phyloP scores from a whole-genome alignment of 2,113 vertebrate species.

The Taxidea taxus region DNA sequence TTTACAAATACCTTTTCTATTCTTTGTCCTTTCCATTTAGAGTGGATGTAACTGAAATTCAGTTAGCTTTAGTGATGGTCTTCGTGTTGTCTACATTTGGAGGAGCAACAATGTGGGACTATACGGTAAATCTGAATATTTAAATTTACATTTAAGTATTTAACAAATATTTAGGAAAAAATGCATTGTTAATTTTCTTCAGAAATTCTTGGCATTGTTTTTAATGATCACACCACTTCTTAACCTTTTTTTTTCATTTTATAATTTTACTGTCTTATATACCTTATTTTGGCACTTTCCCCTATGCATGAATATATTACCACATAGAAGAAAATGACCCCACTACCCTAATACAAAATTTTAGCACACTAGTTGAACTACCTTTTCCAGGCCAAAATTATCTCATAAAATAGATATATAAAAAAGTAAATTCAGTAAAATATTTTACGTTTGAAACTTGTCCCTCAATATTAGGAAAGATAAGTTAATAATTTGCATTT shows the following conservation, averaged over 20 bases:
- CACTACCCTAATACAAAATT: slow-evolving; percentile 52
- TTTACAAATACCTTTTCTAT: background rate
- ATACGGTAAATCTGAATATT: slow-evolving; percentile 81
- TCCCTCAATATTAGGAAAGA: background rate
- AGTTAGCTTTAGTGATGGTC: slow-evolving; percentile 89
- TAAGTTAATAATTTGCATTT: background rate
- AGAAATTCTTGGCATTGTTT: background rate
- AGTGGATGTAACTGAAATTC: slow-evolving; percentile 97
- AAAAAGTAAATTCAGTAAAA: slow-evolving; percentile 24
- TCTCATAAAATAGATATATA: background rate
- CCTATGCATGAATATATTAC: slow-evolving; percentile 9
- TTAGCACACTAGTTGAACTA: background rate
- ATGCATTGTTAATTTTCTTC: background rate
- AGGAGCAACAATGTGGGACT: slow-evolving; percentile 92
- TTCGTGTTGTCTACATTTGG: slow-evolving; percentile 91
- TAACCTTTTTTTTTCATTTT: slow-evolving; percentile 1
- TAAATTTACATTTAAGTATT: slow-evolving; percentile 18
- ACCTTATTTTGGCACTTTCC: slow-evolving; percentile 16
- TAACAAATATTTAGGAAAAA: background rate
- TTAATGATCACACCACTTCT: slow-evolving; percentile 1
- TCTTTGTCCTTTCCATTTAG: slow-evolving; percentile 77
- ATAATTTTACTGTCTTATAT: slow-evolving; percentile 41
- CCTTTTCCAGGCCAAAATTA: background rate
- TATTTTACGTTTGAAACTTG: slow-evolving; percentile 35
- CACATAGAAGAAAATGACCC: slow-evolving; percentile 59